Evolutionary conservation across 2,797 vertebrate genomes (phyloP).

Genomic region (Merluccius polli): DNA sequence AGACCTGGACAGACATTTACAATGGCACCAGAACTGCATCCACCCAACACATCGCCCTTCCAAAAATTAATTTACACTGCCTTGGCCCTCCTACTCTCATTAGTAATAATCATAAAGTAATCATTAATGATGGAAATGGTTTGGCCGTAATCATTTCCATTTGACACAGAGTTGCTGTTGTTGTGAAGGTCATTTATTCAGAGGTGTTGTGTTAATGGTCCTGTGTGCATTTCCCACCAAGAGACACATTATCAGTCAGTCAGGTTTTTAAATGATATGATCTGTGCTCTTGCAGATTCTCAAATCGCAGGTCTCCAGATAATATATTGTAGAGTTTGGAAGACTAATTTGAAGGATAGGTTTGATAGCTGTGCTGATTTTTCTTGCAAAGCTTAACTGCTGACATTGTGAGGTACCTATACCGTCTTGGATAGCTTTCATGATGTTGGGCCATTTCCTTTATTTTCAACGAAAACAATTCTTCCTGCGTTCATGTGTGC

Average conservation of each 20-base stretch:
- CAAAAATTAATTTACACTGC: background rate
- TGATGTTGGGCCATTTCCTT: background rate
- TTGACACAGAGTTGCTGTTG: background rate
- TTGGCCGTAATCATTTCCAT: background rate
- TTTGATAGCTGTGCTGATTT: background rate
- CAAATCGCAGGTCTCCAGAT: background rate
- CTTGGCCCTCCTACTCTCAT: background rate
- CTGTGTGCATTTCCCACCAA: background rate
- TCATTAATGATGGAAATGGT: background rate
- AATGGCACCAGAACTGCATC: background rate
- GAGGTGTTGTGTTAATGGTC: background rate
- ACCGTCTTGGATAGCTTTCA: background rate
- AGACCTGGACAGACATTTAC: conserved; percentile 17
- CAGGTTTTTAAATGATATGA: conserved; percentile 1
- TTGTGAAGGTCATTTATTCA: background rate
- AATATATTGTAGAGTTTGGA: background rate
- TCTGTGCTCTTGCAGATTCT: background rate
- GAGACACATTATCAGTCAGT: background rate
- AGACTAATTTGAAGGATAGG: background rate
- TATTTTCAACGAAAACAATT: background rate
- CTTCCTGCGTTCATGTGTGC: no score
- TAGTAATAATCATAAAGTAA: background rate
- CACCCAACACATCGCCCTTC: background rate
- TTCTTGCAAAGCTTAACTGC: background rate
- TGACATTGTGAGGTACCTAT: background rate